phyloP scores from a whole-genome alignment of 2,888 invertebrate genomes.

The Clunio marinus region DNA sequence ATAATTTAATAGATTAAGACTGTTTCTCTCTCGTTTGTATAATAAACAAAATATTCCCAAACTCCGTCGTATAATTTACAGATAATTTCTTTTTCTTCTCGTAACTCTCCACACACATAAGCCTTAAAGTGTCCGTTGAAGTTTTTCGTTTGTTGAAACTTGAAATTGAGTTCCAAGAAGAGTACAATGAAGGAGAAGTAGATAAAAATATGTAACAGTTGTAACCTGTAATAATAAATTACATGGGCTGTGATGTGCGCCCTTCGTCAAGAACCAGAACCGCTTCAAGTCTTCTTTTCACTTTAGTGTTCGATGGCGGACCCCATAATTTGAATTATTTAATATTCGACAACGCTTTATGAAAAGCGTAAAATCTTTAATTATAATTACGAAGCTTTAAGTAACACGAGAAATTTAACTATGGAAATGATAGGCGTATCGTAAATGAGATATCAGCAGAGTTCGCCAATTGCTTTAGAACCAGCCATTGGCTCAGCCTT shows the following conservation, averaged over 20 bases:
- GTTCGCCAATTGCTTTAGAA: too few species aligned
- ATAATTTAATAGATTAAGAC: slow-evolving; percentile 31
- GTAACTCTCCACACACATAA: not conserved
- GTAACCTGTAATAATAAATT: slow-evolving; percentile 40
- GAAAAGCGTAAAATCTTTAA: slow-evolving; percentile 39
- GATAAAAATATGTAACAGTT: slow-evolving; percentile 32
- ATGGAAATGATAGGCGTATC: not conserved
- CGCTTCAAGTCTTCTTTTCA: not conserved
- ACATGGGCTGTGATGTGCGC: too few species aligned
- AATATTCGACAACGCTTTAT: slow-evolving; percentile 19
- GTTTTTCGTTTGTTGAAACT: not conserved
- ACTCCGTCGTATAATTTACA: slow-evolving; percentile 28
- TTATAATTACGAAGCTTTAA: slow-evolving; percentile 26
- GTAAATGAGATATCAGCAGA: not conserved
- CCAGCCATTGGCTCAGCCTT: not conserved
- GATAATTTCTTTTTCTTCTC: slow-evolving; percentile 29
- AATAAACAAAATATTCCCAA: slow-evolving; percentile 15
- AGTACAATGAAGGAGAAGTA: not conserved
- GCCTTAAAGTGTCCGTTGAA: not conserved
- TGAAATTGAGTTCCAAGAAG: not conserved
- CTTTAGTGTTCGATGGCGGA: slow-evolving; percentile 12
- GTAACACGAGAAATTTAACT: not conserved
- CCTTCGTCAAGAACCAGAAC: not conserved
- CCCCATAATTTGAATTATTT: slow-evolving; percentile 30
- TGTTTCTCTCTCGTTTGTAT: slow-evolving; percentile 14